Evolutionary conservation across 2,113 vertebrate genomes (phyloP).

Genomic region (Hyla sarda): DNA sequence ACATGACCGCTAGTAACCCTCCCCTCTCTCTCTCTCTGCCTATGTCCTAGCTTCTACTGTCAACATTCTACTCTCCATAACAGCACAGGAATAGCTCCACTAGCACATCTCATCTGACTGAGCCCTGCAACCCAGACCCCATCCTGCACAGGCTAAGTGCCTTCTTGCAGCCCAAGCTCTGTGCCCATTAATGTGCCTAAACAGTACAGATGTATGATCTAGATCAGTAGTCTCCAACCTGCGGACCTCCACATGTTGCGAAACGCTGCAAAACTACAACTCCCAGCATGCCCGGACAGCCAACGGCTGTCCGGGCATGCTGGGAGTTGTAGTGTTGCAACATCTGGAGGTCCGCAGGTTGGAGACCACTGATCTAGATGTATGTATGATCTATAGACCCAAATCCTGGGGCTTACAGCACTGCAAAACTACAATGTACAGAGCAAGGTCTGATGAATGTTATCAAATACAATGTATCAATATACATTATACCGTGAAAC

Average conservation of each 20-base stretch:
- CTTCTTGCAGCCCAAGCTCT: background rate
- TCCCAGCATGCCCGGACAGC: no score
- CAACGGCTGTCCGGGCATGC: no score
- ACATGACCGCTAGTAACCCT: constrained; percentile 74
- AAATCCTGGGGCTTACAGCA: background rate
- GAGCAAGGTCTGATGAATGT: background rate
- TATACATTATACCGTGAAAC: background rate
- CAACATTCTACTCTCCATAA: constrained; percentile 65
- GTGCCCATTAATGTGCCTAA: background rate
- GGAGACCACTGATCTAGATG: no score
- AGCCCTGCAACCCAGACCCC: background rate
- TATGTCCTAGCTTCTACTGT: constrained; percentile 60
- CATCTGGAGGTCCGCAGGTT: no score
- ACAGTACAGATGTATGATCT: no score
- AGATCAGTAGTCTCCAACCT: no score
- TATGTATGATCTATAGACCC: background rate
- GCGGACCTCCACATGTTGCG: no score
- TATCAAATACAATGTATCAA: background rate
- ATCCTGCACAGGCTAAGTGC: background rate
- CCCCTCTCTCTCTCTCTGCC: constrained; percentile 35
- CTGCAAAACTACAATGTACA: background rate
- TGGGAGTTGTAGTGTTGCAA: no score
- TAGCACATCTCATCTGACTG: constrained; percentile 1
- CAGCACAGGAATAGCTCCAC: constrained; percentile 42
- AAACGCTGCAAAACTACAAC: no score